Conservation (phyloP, 64 coral and sea anemone genomes). For the Stichodactyla helianthus region DNA sequence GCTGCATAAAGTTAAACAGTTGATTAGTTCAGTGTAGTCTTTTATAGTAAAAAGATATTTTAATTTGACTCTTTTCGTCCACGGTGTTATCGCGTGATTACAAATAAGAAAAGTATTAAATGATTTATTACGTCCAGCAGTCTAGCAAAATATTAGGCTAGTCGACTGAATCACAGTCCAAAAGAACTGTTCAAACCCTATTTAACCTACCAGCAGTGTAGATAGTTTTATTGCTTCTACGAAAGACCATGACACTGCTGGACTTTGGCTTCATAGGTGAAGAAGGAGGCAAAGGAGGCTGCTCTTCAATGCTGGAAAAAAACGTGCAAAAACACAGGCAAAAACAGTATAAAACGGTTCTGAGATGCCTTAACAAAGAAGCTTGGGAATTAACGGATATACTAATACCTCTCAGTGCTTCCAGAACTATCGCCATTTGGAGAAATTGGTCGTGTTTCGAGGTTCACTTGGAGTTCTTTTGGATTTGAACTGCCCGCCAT, state of each 20-base stretch:
- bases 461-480: slow-evolving; percentile 15
- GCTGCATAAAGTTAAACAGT: too few relatives aligned
- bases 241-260: slow-evolving; percentile 43
- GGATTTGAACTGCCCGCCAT: slow-evolving; percentile 43
- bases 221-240: slow-evolving; percentile 44
- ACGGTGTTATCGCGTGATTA: too few relatives aligned
- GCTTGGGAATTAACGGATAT: too few relatives aligned
- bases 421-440: slow-evolving; percentile 59
- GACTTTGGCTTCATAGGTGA: slow-evolving; percentile 45
- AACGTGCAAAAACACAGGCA: neutral
- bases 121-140: too few relatives aligned
- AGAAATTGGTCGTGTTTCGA: slow-evolving; percentile 50
- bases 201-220: slow-evolving; percentile 51
- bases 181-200: neutral
- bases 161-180: neutral
- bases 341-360: neutral
- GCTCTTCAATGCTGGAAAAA: slow-evolving; percentile 34
- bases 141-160: too few relatives aligned
- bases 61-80: too few relatives aligned
- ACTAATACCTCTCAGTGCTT: slow-evolving; percentile 49
- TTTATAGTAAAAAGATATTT: too few relatives aligned
- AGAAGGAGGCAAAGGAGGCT: slow-evolving; percentile 9
- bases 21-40: too few relatives aligned
- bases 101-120: too few relatives aligned
- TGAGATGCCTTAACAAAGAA: neutral